Base-by-base conservation (phyloP, 2,113 vertebrate genomes). In the Taxidea taxus region DNA sequence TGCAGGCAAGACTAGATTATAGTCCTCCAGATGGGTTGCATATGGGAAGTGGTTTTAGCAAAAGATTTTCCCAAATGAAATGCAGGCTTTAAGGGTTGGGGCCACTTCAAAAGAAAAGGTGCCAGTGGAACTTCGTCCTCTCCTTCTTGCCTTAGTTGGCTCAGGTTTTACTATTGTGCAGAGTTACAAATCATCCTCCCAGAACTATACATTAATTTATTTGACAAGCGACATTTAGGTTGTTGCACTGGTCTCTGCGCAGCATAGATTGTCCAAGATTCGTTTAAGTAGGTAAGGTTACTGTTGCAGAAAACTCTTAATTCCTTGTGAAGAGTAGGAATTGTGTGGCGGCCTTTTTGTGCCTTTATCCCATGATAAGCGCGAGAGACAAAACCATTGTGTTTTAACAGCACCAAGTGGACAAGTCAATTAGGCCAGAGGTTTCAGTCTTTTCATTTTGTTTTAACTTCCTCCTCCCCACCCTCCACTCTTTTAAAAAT, bases 41-140 rank as follows among this genome's bases (percentile, higher is more conserved):
- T 94, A 96, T 98, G 98, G 96, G 98, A 97, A 96, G 94, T 95
- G 92, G 90, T 98, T 98, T 98, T 92, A 97, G 96, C 92, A 97
- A 97, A 97, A 98, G 95, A 94, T 92, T 97, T 97, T 98, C 94
- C 94, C 98, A 98, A 98, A 97, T 98, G 98, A 98, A 97, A 92
- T 83, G 70, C 96, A 96, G 95, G 87, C 96, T 97, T 97, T 96
- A 96, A 92, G 95, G 87, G 91, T 96, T 88, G 96, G 86, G 97
- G 94, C 93, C 87, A 92, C 97, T 98, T 98, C 97, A 98, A 97
- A 98, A 98, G 96, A 51, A 95, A 98, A 97, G 97, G 98, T 97
- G 94, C 95, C 66, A 64, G 62, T 81, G 49, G 87, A 66, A 97
- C 84, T 56, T 88, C 94, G 56, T 90, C 75, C 47, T 89, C 34